Evolutionary conservation across 2,888 invertebrate genomes (phyloP).

Genomic region (Pachymerium ferrugineum): DNA sequence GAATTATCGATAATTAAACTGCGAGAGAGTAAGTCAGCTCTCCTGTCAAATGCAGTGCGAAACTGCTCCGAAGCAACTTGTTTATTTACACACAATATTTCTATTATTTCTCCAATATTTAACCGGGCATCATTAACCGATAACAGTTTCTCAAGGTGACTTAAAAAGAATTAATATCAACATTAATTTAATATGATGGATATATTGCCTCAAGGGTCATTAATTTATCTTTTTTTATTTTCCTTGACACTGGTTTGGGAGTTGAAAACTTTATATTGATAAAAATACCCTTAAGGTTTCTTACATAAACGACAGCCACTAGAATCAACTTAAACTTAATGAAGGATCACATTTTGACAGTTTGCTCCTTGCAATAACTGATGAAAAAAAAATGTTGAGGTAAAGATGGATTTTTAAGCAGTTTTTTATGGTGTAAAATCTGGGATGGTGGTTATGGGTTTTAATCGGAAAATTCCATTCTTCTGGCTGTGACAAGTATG

Average conservation of each 20-base stretch:
- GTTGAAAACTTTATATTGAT: constrained; percentile 6
- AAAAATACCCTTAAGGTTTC: constrained; percentile 17
- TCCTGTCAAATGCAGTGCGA: constrained; percentile 14
- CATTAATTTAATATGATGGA: constrained; percentile 12
- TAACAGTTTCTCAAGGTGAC: not conserved
- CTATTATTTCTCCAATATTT: not conserved
- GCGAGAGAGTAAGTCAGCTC: constrained; percentile 8
- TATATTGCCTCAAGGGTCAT: not conserved
- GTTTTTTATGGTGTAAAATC: too few relatives aligned
- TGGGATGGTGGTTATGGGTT: too few relatives aligned
- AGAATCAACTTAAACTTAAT: constrained; percentile 21
- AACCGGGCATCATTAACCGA: not conserved
- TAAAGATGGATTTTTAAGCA: too few relatives aligned
- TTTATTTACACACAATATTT: constrained; percentile 24
- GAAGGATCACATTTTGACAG: constrained; percentile 22
- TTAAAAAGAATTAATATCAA: constrained; percentile 5
- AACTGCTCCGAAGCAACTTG: not conserved
- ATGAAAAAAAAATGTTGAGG: not conserved
- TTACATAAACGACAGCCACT: constrained; percentile 20
- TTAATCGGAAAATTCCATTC: not conserved
- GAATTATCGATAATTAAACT: constrained; percentile 25
- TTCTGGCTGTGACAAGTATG: not conserved
- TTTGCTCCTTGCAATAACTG: not conserved
- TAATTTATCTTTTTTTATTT: not conserved
- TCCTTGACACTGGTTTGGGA: not conserved